These are phyloP conservation scores for Montipora capricornis DNA, from an alignment of 64 coral and sea anemone species.

Conservation along the genomic window DNA sequence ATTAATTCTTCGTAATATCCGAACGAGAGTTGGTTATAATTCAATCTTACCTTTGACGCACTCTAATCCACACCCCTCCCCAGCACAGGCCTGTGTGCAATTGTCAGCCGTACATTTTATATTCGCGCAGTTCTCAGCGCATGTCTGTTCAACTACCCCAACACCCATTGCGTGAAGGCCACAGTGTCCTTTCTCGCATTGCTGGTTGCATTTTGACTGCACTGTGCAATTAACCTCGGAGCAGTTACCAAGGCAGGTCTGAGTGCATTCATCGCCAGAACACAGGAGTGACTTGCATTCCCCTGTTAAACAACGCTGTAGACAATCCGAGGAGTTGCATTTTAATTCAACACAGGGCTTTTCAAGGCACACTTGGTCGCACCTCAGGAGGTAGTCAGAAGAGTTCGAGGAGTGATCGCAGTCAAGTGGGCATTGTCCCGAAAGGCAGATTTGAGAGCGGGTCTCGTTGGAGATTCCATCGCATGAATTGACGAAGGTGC, in stretches of 20 bases:
- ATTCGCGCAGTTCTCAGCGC: slow-evolving; percentile 29
- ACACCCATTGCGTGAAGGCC: not conserved
- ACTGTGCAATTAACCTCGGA: slow-evolving; percentile 20
- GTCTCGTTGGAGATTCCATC: not conserved
- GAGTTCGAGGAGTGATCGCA: not conserved
- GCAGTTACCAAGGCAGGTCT: slow-evolving; percentile 24
- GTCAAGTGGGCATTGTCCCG: not conserved
- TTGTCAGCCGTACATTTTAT: slow-evolving; percentile 23
- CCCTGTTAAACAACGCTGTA: slow-evolving; percentile 27
- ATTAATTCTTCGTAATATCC: no score
- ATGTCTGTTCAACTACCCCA: not conserved
- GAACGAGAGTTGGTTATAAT: no score
- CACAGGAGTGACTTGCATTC: slow-evolving; percentile 1
- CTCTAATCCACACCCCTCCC: slow-evolving; percentile 25
- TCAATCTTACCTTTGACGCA: slow-evolving; percentile 11
- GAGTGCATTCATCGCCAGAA: slow-evolving; percentile 11
- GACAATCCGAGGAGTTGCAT: slow-evolving; percentile 25
- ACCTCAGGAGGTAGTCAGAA: not conserved
- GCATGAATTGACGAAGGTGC: not conserved
- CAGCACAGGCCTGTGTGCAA: slow-evolving; percentile 16
- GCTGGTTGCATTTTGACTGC: slow-evolving; percentile 34
- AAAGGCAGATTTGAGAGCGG: slow-evolving; percentile 31
- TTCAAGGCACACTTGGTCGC: slow-evolving; percentile 28
- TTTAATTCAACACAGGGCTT: not conserved
- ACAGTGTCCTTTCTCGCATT: slow-evolving; percentile 39